A percentile compares a stretch with the other conserved stretches of the same genome.
phyloP scores from a whole-genome alignment of 2,113 vertebrate species.

The Phyllostomus hastatus region DNA sequence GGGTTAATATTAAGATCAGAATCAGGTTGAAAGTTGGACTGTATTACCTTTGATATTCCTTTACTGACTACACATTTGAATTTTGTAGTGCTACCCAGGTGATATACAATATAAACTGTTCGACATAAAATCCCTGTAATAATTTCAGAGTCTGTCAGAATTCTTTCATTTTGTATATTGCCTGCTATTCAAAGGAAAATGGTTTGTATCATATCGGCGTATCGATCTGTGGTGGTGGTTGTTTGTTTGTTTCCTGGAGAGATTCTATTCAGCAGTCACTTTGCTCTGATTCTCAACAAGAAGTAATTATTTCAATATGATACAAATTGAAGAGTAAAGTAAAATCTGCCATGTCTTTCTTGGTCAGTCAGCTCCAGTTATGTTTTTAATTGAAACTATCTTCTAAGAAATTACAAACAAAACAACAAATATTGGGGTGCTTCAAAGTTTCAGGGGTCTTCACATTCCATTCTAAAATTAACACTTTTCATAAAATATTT shows the following conservation, averaged over 20 bases:
- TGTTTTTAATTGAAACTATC: neutral
- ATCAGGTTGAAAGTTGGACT: conserved; percentile 18
- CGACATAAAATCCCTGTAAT: conserved; percentile 31
- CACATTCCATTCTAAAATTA: neutral
- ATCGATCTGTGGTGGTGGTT: conserved; percentile 21
- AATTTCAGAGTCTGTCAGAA: conserved; percentile 44
- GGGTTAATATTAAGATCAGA: conserved; percentile 35
- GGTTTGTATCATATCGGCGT: conserved; percentile 47
- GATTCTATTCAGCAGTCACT: conserved; percentile 6
- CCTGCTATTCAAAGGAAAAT: conserved; percentile 62
- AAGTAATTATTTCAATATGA: conserved; percentile 22
- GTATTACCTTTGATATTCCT: conserved; percentile 53
- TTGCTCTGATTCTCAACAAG: conserved; percentile 17
- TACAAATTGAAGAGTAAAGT: neutral
- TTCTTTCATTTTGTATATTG: conserved; percentile 49
- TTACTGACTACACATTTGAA: conserved; percentile 53
- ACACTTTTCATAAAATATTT: conserved; percentile 6
- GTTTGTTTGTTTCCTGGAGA: conserved; percentile 52
- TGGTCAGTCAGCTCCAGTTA: neutral
- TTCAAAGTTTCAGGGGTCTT: neutral
- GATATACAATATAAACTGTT: conserved; percentile 48
- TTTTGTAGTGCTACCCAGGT: conserved; percentile 52
- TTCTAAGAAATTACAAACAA: neutral
- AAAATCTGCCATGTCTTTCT: conserved; percentile 14
- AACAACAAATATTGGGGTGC: neutral